Conservation (phyloP, 2,113 vertebrate species). For the Syngnathoides biaculeatus region DNA sequence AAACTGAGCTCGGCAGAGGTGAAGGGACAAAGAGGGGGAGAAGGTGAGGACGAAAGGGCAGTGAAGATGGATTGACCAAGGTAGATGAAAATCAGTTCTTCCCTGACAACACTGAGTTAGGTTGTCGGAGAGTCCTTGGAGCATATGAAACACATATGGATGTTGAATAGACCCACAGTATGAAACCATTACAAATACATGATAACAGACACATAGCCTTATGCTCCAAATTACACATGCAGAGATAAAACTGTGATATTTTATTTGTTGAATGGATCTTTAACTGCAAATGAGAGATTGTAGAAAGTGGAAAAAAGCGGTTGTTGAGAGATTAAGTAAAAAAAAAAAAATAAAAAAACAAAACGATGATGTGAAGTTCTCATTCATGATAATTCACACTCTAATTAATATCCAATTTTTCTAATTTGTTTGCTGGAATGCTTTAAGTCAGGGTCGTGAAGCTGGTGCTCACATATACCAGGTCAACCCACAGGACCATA, state of each 20-base stretch:
- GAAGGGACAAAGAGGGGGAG: conserved; percentile 3
- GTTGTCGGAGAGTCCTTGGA: background rate
- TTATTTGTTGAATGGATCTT: background rate
- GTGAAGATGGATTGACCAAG: conserved; percentile 20
- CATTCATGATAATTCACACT: too few relatives aligned
- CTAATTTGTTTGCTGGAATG: too few relatives aligned
- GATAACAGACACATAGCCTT: background rate
- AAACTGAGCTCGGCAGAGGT: conserved; percentile 60
- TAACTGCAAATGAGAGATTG: background rate
- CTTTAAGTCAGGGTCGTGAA: too few relatives aligned
- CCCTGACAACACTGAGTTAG: conserved; percentile 3
- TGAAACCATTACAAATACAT: background rate
- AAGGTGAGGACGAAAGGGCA: background rate
- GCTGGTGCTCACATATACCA: too few relatives aligned
- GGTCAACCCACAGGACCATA: too few relatives aligned
- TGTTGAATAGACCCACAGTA: background rate
- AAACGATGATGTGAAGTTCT: too few relatives aligned
- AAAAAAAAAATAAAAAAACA: background rate
- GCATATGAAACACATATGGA: background rate
- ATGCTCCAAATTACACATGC: background rate
- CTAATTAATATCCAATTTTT: too few relatives aligned
- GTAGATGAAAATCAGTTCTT: conserved; percentile 29
- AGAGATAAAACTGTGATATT: background rate
- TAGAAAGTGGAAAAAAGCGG: background rate
- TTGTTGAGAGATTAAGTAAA: background rate